Conservation (phyloP, 2,888 invertebrate genomes). For the Sarcophaga carnaria region DNA sequence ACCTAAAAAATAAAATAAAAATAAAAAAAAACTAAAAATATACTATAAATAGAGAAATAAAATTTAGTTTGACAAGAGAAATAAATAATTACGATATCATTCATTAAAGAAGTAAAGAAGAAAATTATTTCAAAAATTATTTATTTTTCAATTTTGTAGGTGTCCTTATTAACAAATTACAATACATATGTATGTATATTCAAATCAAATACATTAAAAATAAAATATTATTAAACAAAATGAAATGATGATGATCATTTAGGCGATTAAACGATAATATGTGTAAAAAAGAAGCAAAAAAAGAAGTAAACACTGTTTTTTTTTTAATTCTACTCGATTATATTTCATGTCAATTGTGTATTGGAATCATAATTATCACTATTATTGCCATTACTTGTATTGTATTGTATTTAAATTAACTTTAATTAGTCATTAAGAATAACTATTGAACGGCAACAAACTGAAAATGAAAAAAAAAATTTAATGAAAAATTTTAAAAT, state of each 20-base stretch:
- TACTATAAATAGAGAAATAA: conserved; percentile 16
- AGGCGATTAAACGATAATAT: not conserved
- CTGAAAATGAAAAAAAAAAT: not conserved
- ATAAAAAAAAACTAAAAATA: conserved; percentile 17
- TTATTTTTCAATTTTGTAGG: conserved; percentile 62
- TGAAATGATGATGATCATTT: conserved; percentile 40
- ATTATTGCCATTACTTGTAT: conserved; percentile 21
- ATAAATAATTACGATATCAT: not conserved
- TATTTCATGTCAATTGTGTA: conserved; percentile 68
- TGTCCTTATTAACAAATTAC: conserved; percentile 59
- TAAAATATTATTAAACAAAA: not conserved
- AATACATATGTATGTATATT: not conserved
- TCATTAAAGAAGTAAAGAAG: no score
- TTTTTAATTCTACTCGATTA: not conserved
- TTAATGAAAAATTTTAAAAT: not conserved
- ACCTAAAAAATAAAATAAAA: conserved; percentile 43
- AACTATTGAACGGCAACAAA: conserved; percentile 39
- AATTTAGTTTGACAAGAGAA: conserved; percentile 58
- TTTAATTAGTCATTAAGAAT: conserved; percentile 49
- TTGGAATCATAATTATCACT: conserved; percentile 49
- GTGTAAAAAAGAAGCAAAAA: not conserved
- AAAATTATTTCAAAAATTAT: not conserved
- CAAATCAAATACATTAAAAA: conserved; percentile 5
- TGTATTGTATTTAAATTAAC: conserved; percentile 57
- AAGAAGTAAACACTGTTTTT: conserved; percentile 4